Evolutionary conservation across 1,140 invertebrate species (phyloP).

Genomic region (Eumeta japonica): DNA sequence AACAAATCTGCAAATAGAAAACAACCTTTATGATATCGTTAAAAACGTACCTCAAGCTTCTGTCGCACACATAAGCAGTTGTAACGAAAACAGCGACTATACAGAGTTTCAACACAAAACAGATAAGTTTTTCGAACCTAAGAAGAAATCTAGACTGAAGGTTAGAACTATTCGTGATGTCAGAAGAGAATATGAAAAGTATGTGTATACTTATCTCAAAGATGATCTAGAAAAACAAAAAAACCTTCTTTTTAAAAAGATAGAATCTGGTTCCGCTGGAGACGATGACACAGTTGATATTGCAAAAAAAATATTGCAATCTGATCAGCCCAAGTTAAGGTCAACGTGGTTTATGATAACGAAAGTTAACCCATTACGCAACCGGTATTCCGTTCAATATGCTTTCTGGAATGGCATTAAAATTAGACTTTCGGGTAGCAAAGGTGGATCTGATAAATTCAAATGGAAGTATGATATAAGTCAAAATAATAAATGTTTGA

Average conservation of each 20-base stretch:
- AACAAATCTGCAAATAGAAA: not conserved
- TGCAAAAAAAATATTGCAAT: conserved; percentile 29
- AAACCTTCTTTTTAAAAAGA: conserved; percentile 37
- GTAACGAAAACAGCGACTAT: not conserved
- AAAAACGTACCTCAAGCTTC: not conserved
- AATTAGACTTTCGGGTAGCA: conserved; percentile 41
- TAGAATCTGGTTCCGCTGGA: conserved; percentile 26
- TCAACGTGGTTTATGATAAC: conserved; percentile 42
- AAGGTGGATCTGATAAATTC: conserved; percentile 33
- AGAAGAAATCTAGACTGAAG: conserved; percentile 33
- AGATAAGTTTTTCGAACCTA: conserved; percentile 36
- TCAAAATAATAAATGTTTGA: conserved; percentile 6
- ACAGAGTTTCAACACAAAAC: conserved; percentile 24
- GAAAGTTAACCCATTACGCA: conserved; percentile 36
- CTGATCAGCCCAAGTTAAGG: conserved; percentile 27
- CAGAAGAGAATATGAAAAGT: conserved; percentile 31
- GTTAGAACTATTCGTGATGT: conserved; percentile 42
- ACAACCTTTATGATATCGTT: not conserved
- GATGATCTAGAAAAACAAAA: conserved; percentile 34
- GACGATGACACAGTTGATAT: conserved; percentile 28
- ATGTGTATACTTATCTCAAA: conserved; percentile 25
- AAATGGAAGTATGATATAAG: conserved; percentile 30
- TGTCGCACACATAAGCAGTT: not conserved
- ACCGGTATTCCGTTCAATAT: conserved; percentile 27
- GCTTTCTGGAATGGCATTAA: conserved; percentile 35